Evolutionary conservation across 2,113 vertebrate genomes (phyloP).

Genomic region (Caretta caretta): DNA sequence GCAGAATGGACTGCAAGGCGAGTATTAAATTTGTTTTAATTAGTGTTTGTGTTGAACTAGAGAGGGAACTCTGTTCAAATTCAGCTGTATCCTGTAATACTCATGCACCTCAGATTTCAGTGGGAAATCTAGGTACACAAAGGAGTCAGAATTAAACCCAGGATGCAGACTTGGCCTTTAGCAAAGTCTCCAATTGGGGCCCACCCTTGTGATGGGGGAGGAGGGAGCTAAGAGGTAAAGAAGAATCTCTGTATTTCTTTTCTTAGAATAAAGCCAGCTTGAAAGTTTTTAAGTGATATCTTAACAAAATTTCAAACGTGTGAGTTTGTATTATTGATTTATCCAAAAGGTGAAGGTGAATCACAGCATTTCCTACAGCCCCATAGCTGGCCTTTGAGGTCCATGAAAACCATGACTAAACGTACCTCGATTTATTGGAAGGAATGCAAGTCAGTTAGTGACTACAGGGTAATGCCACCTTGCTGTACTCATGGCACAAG

Average conservation of each 20-base stretch:
- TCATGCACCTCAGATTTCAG: neutral
- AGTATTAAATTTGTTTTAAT: neutral
- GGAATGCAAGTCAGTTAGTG: too few relatives aligned
- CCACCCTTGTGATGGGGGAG: neutral
- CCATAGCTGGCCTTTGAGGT: neutral
- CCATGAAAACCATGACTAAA: neutral
- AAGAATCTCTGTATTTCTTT: neutral
- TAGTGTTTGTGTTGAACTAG: neutral
- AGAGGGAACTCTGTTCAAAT: neutral
- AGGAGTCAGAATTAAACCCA: neutral
- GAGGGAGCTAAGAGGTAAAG: neutral
- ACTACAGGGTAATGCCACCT: too few relatives aligned
- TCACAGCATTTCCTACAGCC: neutral
- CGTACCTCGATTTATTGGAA: too few relatives aligned
- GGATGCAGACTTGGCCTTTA: neutral
- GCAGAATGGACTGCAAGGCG: constrained; percentile 99
- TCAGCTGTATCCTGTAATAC: neutral
- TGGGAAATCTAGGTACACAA: neutral
- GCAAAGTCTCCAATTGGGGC: neutral
- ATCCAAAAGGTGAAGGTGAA: neutral
- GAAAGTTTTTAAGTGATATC: neutral
- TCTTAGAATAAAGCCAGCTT: neutral
- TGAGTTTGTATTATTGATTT: neutral
- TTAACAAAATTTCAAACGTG: neutral
- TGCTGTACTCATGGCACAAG: neutral